These are phyloP conservation scores for Plemyria rubiginata DNA, from an alignment of 2,888 invertebrate genomes.

Conservation along the genomic window DNA sequence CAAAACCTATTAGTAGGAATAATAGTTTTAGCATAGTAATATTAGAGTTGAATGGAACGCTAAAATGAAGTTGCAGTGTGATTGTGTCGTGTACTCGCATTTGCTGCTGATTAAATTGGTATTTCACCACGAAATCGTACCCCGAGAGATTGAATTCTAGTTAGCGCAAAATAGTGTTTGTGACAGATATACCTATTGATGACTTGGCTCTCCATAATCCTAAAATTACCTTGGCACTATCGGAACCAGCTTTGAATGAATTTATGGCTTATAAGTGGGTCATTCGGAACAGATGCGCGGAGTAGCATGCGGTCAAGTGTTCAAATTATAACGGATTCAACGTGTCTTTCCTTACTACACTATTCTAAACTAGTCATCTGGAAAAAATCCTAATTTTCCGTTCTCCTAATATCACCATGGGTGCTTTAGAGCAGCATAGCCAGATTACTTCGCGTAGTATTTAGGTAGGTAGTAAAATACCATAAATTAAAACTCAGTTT, in stretches of 20 bases:
- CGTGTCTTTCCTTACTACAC: background rate
- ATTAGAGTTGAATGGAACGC: background rate
- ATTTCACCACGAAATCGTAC: constrained; percentile 16
- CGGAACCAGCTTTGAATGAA: constrained; percentile 32
- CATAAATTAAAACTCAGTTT: too few relatives aligned
- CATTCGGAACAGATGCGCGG: constrained; percentile 22
- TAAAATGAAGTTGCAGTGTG: constrained; percentile 17
- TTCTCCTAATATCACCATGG: too few relatives aligned
- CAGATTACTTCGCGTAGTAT: too few relatives aligned
- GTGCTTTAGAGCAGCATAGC: too few relatives aligned
- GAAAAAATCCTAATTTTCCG: too few relatives aligned
- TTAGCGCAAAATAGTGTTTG: constrained; percentile 24
- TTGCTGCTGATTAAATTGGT: constrained; percentile 28
- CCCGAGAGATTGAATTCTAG: constrained; percentile 22
- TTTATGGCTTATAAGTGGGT: constrained; percentile 25
- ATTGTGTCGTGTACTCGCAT: constrained; percentile 14
- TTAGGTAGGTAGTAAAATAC: too few relatives aligned
- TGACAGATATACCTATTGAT: constrained; percentile 28
- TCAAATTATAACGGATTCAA: background rate
- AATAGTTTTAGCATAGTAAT: too few relatives aligned
- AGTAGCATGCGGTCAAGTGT: constrained; percentile 2
- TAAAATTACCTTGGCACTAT: constrained; percentile 22
- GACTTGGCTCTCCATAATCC: constrained; percentile 25
- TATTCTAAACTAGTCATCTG: too few relatives aligned
- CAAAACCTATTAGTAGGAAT: background rate